Evolutionary conservation across 2,797 vertebrate genomes (phyloP), one percentile per base, ranked within the genome.

Genomic region (Poeciliopsis gracilis): DNA sequence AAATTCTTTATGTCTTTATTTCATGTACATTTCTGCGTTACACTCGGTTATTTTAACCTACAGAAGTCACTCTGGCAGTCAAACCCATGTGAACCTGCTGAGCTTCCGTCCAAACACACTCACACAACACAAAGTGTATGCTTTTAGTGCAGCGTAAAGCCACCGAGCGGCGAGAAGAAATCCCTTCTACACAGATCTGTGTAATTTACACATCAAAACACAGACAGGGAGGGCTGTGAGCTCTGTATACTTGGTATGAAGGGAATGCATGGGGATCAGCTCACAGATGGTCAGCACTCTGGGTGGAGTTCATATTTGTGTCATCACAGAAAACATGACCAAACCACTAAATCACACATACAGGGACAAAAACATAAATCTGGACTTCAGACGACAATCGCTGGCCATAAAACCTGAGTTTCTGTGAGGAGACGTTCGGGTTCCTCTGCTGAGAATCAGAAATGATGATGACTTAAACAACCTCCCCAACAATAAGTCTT

Each of bases 221-320:
- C 78, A 80, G 55, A 83, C 82, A 84, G 20, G 66, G 81, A 82
- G 47, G 67, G 77, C 80, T 90, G 82, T 86, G 89, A 92, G 87
- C 86, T 93, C 86, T 89, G 82, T 89, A 77, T 88, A 84, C 85
- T 81, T 84, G 92, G 90, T 84, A 93, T 94, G 92, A 84, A 49
- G 85, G 87, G 92, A 94, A 93, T 92, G 93, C 81, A 77, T 81
- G 77, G 80, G 9, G 33, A 85, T 87, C 86, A 84, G 81, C 78
- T 28, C 46, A 76, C 55, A 78, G 85, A 91, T 72, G 9, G 78
- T 86, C 69, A 25, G 79, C 18, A 45, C 71, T 88, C 76, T 81
- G 84, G 89, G 87, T 86, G 89, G 86, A 91, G 84, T 69, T 89
- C 81, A 89, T 89, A 89, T 92, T 82, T 13, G 53, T 92, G 84